phyloP scores from a whole-genome alignment of 1,140 invertebrate species.

The Drosophila pachea region DNA sequence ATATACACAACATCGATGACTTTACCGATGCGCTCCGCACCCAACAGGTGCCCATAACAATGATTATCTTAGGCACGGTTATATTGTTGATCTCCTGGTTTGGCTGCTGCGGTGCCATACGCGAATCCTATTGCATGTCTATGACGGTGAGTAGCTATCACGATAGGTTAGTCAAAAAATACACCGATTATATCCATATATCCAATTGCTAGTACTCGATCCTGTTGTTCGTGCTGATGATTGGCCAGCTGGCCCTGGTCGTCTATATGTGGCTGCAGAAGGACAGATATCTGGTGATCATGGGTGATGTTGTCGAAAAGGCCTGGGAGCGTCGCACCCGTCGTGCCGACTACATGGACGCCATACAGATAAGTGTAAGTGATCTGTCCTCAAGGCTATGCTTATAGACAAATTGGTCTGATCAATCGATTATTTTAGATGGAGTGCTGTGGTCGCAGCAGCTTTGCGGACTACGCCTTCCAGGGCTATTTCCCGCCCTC shows the following conservation, averaged over 20 bases:
- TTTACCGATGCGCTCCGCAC: constrained; percentile 80
- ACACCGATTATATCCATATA: neutral
- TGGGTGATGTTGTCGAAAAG: constrained; percentile 79
- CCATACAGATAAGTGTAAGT: constrained; percentile 79
- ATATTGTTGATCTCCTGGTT: constrained; percentile 90
- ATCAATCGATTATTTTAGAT: constrained; percentile 78
- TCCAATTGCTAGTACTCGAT: constrained; percentile 81
- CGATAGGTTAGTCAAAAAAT: too few species aligned
- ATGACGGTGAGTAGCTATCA: constrained; percentile 82
- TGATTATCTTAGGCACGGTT: constrained; percentile 86
- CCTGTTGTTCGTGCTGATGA: constrained; percentile 83
- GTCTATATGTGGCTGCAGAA: constrained; percentile 82
- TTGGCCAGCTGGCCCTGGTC: constrained; percentile 83
- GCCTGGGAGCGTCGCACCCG: constrained; percentile 49
- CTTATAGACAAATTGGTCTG: neutral
- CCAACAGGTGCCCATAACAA: constrained; percentile 81
- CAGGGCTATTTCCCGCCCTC: constrained; percentile 73
- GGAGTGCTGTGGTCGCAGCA: constrained; percentile 83
- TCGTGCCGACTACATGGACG: constrained; percentile 79
- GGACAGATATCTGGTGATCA: constrained; percentile 78
- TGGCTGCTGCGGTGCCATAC: constrained; percentile 91
- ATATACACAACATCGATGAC: constrained; percentile 79
- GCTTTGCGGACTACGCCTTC: constrained; percentile 79
- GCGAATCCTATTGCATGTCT: constrained; percentile 90
- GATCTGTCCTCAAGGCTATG: neutral